Evolutionary conservation across 2,113 vertebrate species (phyloP).

Genomic region (Rhabdomys dilectus): DNA sequence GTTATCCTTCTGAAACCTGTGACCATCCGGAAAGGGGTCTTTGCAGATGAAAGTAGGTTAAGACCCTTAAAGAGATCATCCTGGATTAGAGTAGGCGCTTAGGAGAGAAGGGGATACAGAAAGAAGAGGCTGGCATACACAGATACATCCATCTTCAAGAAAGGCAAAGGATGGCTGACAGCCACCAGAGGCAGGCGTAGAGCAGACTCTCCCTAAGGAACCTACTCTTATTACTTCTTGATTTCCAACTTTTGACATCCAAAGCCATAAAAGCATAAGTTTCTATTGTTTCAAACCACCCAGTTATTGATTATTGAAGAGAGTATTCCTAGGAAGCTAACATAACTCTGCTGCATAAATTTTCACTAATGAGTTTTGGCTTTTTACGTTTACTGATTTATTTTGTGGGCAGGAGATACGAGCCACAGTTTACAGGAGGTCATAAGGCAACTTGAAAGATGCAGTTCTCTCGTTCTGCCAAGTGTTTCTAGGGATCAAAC

Average conservation of each 20-base stretch:
- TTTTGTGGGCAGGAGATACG: not conserved
- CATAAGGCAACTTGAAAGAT: not conserved
- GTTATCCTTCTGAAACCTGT: not conserved
- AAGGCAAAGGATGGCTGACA: not conserved
- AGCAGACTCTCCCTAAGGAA: not conserved
- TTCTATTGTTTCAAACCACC: not conserved
- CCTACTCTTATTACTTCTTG: not conserved
- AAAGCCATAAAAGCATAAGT: not conserved
- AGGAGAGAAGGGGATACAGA: not conserved
- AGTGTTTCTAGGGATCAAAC: not conserved
- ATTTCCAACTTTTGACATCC: slow-evolving; percentile 31
- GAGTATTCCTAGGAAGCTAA: not conserved
- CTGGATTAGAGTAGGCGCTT: slow-evolving; percentile 53
- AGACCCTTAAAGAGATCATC: slow-evolving; percentile 62
- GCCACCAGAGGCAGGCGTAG: not conserved
- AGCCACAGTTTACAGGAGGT: not conserved
- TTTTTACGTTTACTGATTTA: not conserved
- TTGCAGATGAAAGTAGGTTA: slow-evolving; percentile 58
- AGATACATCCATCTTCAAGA: not conserved
- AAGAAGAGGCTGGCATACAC: not conserved
- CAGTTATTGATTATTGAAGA: not conserved
- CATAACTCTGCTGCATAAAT: not conserved
- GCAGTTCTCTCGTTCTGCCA: not conserved
- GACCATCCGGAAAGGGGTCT: slow-evolving; percentile 44
- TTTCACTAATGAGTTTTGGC: not conserved